A percentile compares a stretch with the other conserved stretches of the same genome.
phyloP scores from a whole-genome alignment of 2,888 invertebrate species.

The Rhimphoctona megacephalus region DNA sequence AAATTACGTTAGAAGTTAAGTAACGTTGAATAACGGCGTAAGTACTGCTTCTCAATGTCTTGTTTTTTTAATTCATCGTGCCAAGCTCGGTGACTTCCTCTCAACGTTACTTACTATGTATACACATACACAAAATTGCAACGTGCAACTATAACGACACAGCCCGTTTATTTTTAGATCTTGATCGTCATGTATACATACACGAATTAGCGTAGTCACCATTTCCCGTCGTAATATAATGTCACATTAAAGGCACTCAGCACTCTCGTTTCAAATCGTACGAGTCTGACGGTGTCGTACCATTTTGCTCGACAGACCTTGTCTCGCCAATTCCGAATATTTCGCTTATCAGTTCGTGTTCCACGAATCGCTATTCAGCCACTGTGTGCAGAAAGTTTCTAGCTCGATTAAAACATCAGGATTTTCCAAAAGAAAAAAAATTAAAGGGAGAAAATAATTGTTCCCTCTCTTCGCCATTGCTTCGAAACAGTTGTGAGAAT shows the following conservation, averaged over 20 bases:
- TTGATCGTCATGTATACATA: conserved; percentile 1
- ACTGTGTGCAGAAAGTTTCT: conserved; percentile 27
- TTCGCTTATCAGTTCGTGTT: conserved; percentile 14
- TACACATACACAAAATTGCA: background rate
- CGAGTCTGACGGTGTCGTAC: conserved; percentile 28
- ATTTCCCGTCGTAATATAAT: conserved; percentile 26
- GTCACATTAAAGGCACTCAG: conserved; percentile 16
- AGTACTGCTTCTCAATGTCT: background rate
- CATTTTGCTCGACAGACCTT: background rate
- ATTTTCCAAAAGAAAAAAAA: conserved; percentile 8
- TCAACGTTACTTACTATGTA: background rate
- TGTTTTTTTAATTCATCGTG: background rate
- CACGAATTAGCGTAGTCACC: conserved; percentile 10
- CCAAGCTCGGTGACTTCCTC: conserved; percentile 24
- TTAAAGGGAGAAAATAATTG: background rate
- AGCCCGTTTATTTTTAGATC: conserved; percentile 9
- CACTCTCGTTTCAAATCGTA: conserved; percentile 12
- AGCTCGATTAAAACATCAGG: background rate
- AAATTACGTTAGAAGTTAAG: conserved; percentile 5
- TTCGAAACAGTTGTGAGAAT: conserved; percentile 9
- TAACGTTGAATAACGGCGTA: background rate
- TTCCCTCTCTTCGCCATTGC: background rate
- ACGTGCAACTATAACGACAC: background rate
- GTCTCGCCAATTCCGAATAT: conserved; percentile 10
- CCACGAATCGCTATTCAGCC: conserved; percentile 24